Evolutionary conservation across 2,113 vertebrate species (phyloP), one percentile per base, ranked within the genome.

Genomic region (Thryonomys swinderianus): DNA sequence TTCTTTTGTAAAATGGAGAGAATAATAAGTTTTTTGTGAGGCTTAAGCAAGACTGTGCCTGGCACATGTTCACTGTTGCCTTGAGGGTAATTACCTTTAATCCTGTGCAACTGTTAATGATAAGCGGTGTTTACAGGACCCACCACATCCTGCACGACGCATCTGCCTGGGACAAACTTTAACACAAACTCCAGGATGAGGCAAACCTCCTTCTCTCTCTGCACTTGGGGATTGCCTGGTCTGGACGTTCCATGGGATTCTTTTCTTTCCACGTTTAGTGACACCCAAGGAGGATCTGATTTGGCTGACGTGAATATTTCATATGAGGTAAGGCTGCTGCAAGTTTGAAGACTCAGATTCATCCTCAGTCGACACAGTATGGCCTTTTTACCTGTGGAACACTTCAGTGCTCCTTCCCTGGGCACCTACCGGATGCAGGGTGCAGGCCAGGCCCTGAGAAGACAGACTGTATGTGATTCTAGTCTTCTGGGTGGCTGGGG

Each of bases 261-360:
- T 84, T 95, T 92, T 88, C 89, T 93, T 76, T 59, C 69, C 69
- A 80, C 20, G 81, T n/a, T 81, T 66, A 14, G 61, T 40, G 90
- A 64, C 87, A 89, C n/a, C 25, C 30, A 34, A 74, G 79, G 85
- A 45, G 34, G 83, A 42, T 53, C 87, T 66, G 67, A 84, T 93
- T 91, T 86, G 84, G 57, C 42, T 42, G 86, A 78, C n/a, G 57
- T 91, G 67, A 95, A 55, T 84, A 86, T 89, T 89, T 91, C 55
- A 66, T 84, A 37, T 32, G 64, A 95, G 6, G 76, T 66, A 45
- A 81, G 64, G 71, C 71, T 53, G 53, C 67, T 88, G 64, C 59
- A 84, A 92, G 81, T 95, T 85, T 92, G 91, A 74, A 69, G 45
- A 74, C 55, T 86, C 53, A 76, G 45, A n/a, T 81, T 79, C 84